Conservation (phyloP, 2,888 invertebrate genomes). For the Ariolimax columbianus region DNA sequence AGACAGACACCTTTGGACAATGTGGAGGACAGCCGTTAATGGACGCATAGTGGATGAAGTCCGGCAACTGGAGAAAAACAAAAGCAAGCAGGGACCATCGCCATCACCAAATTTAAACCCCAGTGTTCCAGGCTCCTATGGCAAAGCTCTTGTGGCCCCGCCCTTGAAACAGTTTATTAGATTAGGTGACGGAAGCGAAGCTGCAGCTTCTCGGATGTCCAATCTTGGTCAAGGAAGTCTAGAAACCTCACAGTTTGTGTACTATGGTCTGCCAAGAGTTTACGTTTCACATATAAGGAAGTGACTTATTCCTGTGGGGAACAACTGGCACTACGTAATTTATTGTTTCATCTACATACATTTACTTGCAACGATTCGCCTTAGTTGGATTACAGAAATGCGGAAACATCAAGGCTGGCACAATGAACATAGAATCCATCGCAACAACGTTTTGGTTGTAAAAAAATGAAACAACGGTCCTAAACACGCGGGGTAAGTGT, state of each 20-base stretch:
- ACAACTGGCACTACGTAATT: neutral
- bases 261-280: slow-evolving; percentile 55
- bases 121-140: slow-evolving; percentile 41
- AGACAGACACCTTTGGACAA: slow-evolving; percentile 59
- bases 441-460: too few species aligned
- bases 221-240: slow-evolving; percentile 42
- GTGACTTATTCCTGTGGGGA: neutral
- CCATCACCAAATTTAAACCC: neutral
- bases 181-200: slow-evolving; percentile 40
- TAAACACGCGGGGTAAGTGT: too few species aligned
- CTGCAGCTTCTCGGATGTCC: slow-evolving; percentile 47
- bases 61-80: slow-evolving; percentile 18
- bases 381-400: neutral
- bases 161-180: slow-evolving; percentile 54
- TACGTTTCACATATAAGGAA: neutral
- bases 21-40: slow-evolving; percentile 60
- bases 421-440: too few species aligned
- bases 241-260: slow-evolving; percentile 54
- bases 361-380: neutral
- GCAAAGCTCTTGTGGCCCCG: slow-evolving; percentile 49
- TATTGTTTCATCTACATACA: neutral
- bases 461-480: too few species aligned
- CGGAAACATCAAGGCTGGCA: too few species aligned
- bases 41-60: slow-evolving; percentile 57
- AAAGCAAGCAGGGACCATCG: neutral